Conservation (phyloP, 2,888 invertebrate species). For the Brachypterus glaber region DNA sequence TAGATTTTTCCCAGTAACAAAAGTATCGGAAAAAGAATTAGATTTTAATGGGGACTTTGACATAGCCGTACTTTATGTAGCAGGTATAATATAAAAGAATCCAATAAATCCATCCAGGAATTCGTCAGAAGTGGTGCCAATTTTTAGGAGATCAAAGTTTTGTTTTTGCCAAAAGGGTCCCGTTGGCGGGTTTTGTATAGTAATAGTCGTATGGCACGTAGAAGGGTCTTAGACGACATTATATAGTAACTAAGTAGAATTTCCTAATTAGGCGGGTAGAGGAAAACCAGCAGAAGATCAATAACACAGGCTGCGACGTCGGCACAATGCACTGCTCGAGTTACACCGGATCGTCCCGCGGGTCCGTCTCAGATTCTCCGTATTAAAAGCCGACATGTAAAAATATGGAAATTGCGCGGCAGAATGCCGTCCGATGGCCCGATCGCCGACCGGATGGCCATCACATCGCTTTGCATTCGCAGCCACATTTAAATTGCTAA, state of each 20-base stretch:
- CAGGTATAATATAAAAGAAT: too few species aligned
- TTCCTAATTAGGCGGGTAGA: slow-evolving; percentile 13
- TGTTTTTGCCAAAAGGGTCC: background rate
- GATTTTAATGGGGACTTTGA: too few species aligned
- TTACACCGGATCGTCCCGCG: slow-evolving; percentile 22
- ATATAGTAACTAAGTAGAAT: slow-evolving; percentile 1
- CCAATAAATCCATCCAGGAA: too few species aligned
- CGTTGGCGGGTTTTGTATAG: background rate
- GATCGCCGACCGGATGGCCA: slow-evolving; percentile 29
- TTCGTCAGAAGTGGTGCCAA: too few species aligned
- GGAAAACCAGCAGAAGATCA: slow-evolving; percentile 19
- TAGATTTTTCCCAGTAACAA: too few species aligned
- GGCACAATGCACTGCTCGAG: slow-evolving; percentile 29
- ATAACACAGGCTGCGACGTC: slow-evolving; percentile 29
- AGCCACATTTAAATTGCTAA: slow-evolving; percentile 43
- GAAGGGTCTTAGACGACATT: background rate
- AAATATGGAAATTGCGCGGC: slow-evolving; percentile 34
- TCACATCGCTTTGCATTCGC: slow-evolving; percentile 39
- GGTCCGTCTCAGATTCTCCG: slow-evolving; percentile 24
- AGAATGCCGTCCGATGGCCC: slow-evolving; percentile 29
- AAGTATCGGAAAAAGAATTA: too few species aligned
- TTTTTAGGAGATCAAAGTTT: slow-evolving; percentile 13
- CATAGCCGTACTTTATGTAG: too few species aligned
- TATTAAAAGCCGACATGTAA: slow-evolving; percentile 31
- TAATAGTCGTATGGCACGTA: background rate